Base-by-base conservation (phyloP, 2,797 vertebrate species). In the Ptychobarbus kaznakovi region DNA sequence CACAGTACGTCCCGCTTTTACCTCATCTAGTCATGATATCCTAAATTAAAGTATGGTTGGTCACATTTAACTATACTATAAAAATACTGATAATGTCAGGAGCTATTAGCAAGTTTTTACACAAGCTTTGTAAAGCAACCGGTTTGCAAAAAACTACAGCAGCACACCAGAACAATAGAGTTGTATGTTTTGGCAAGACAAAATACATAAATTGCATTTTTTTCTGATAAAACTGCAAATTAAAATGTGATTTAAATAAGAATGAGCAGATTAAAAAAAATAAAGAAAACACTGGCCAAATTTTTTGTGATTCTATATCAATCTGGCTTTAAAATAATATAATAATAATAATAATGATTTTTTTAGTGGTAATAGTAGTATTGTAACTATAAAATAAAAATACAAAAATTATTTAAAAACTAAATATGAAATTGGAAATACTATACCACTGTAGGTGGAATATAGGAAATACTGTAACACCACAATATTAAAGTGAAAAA, bases 1-100 rank as follows among this genome's bases (percentile, higher is more conserved):
- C 83, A 87, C 25, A 72, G 89, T 90, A 88, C 20, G 86, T 84
- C 28, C 4, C 65, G 4, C 49, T 35, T 81, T 4, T 5, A n/a
- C 8, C 38, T 75, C 11, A 38, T 65, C 2, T 1, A 65, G 12
- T 7, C 1, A 16, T 32, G 58, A 65, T 69, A 20, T 12, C 12
- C 9, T 40, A 40, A 40, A 12, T 40, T 9, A 68, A 68, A 20
- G 25, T 28, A 32, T 16, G 61, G 25, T 15, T 20, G 35, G 35
- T 38, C 18, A 68, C 35, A 4, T 35, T 35, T 66, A 20, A 68
- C 9, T 3, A 25, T 63, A 6, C 61, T 63, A 38, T 28, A 28
- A 4, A 25, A 15, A 63, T 63, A 63, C 58, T 12, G 4, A 63
- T 63, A 4, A 63, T 25, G 10, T 61, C n/a, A 11, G 5, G 58